Evolutionary conservation across 2,797 vertebrate species (phyloP), one percentile per base, ranked within the genome.

Genomic region (Halcyon badia): DNA sequence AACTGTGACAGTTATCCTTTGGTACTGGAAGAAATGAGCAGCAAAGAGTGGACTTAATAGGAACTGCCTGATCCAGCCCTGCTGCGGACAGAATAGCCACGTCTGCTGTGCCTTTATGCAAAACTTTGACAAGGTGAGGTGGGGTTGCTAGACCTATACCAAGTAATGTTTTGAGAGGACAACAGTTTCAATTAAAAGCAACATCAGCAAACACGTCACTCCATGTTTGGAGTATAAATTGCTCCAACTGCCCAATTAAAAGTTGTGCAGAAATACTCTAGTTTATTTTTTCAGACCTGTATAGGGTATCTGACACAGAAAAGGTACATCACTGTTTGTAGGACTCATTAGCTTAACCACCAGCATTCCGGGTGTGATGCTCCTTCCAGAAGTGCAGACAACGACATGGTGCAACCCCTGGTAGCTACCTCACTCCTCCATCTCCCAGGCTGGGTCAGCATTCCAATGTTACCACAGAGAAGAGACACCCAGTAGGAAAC

Each of bases 351-450:
- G 33, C 6, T 81, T 24, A 75, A 8, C 22, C 61, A 48, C 69
- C 10, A 26, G n/a, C 24, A 10, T 16, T 64, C 73, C 57, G 66
- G n/a, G n/a, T 44, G n/a, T 69, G 62, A 35, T 22, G 46, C 3
- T 54, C 54, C 62, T 44, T 72, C 16, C 39, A 52, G 44, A 37
- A 78, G 30, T 4, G 3, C 25, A 71, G 49, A 12, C 35, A 57
- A 8, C 0, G 7, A 21, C 30, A 24, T 0, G 0, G 33, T 6
- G 25, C 62, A 56, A 13, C 11, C 26, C 21, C 15, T 24, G n/a
- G 60, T 3, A 60, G 8, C 9, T 31, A 3, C 31, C 41, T 72
- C 37, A 28, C 26, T 56, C 44, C 48, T 14, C 35, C n/a, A 35
- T 3, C 60, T 83, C 73, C 62, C 35, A 33, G 5, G 31, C 17